Conservation (phyloP, 2,797 vertebrate genomes). For the Toxotes lorentzi region DNA sequence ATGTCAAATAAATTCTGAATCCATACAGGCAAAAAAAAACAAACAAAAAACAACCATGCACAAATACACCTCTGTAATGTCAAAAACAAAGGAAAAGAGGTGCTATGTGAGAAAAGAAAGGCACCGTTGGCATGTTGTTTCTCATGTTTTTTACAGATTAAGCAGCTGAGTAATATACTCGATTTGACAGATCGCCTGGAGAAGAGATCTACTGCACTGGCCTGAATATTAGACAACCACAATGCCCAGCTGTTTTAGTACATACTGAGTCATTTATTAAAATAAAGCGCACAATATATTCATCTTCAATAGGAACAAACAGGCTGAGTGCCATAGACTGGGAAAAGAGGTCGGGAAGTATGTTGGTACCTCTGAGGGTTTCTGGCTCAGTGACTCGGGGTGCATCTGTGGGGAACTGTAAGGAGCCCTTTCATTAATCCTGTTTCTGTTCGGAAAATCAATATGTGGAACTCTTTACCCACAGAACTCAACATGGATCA, state of each 20-base stretch:
- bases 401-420: not conserved
- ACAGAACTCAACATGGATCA: not conserved
- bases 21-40: conserved; percentile 1
- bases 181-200: too few species aligned
- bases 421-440: not conserved
- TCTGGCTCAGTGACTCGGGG: not conserved
- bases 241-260: not conserved
- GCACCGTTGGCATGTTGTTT: not conserved
- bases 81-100: not conserved
- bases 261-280: not conserved
- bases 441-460: not conserved
- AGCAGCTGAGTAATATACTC: too few species aligned
- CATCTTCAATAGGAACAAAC: not conserved
- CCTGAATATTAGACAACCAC: not conserved
- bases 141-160: not conserved
- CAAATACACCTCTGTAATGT: not conserved
- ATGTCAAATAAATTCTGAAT: conserved; percentile 20
- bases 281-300: not conserved
- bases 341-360: not conserved
- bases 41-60: not conserved
- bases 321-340: too few species aligned
- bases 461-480: not conserved
- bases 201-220: too few species aligned
- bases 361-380: not conserved
- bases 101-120: not conserved